phyloP scores from a whole-genome alignment of 1,140 invertebrate species.

The Drosophila orosa region DNA sequence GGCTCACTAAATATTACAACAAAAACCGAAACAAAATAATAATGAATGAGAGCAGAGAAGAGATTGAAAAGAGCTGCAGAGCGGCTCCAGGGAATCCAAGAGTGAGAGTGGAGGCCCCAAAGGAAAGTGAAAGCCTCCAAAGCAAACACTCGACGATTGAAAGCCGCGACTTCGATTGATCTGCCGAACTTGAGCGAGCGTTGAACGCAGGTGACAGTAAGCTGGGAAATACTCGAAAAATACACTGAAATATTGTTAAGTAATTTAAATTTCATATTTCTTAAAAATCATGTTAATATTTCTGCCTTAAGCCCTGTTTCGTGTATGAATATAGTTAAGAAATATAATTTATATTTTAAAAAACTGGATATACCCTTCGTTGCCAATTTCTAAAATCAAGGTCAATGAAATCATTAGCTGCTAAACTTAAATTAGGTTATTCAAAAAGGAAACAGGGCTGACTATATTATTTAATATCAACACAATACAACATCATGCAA shows the following conservation, averaged over 20 bases:
- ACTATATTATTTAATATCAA: conserved; percentile 18
- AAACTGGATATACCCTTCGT: not conserved
- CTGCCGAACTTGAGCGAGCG: conserved; percentile 55
- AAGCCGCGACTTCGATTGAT: conserved; percentile 69
- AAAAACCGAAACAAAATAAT: conserved; percentile 17
- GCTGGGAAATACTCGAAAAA: conserved; percentile 12
- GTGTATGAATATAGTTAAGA: not conserved
- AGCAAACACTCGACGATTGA: conserved; percentile 30
- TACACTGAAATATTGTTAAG: not conserved
- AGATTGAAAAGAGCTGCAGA: conserved; percentile 11
- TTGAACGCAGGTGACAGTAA: conserved; percentile 63
- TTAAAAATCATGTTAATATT: not conserved
- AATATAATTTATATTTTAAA: not conserved
- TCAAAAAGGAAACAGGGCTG: conserved; percentile 6
- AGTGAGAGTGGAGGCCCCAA: conserved; percentile 39
- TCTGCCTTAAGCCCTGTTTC: not conserved
- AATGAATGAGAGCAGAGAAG: conserved; percentile 24
- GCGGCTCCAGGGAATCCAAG: conserved; percentile 22
- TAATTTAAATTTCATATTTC: not conserved
- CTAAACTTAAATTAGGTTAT: not conserved
- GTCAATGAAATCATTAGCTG: not conserved
- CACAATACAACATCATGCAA: conserved; percentile 4
- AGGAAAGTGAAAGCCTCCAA: conserved; percentile 51
- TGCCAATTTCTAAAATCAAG: not conserved
- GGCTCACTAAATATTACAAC: conserved; percentile 32